phyloP scores from a whole-genome alignment of 2,888 invertebrate genomes.

The Boloria euphrosyne region DNA sequence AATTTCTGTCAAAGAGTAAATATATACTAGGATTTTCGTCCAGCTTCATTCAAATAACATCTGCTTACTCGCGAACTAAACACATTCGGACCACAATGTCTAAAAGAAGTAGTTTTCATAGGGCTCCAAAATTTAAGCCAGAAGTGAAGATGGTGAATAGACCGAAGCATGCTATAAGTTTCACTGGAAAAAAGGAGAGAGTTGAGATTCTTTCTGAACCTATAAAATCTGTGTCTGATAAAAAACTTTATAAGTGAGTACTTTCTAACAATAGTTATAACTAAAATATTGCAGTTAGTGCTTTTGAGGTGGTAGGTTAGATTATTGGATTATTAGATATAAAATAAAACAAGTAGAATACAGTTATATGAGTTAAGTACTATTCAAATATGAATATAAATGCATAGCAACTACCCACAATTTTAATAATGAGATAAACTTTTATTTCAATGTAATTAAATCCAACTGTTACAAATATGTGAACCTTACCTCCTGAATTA shows the following conservation, averaged over 20 bases:
- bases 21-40: too few species aligned
- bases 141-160: conserved; percentile 62
- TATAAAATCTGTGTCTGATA: conserved; percentile 88
- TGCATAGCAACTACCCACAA: too few species aligned
- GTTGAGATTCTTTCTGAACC: conserved; percentile 80
- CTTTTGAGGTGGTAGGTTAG: too few species aligned
- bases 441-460: too few species aligned
- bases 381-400: too few species aligned
- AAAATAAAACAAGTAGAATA: too few species aligned
- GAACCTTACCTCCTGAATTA: too few species aligned
- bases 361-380: too few species aligned
- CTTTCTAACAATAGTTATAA: not conserved
- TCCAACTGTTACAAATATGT: too few species aligned
- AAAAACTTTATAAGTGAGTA: conserved; percentile 88
- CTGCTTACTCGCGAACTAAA: conserved; percentile 57
- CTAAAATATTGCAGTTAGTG: not conserved
- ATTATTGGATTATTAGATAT: too few species aligned
- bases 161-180: conserved; percentile 48
- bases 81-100: conserved; percentile 59
- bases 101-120: conserved; percentile 67
- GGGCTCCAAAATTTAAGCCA: conserved; percentile 68
- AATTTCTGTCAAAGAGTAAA: too few species aligned
- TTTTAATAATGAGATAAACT: too few species aligned
- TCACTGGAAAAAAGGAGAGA: conserved; percentile 64
- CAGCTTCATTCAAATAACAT: conserved; percentile 72